These are phyloP conservation scores for Neosilurus hyrtlii DNA, from an alignment of 2,797 vertebrate species.

Conservation along the genomic window DNA sequence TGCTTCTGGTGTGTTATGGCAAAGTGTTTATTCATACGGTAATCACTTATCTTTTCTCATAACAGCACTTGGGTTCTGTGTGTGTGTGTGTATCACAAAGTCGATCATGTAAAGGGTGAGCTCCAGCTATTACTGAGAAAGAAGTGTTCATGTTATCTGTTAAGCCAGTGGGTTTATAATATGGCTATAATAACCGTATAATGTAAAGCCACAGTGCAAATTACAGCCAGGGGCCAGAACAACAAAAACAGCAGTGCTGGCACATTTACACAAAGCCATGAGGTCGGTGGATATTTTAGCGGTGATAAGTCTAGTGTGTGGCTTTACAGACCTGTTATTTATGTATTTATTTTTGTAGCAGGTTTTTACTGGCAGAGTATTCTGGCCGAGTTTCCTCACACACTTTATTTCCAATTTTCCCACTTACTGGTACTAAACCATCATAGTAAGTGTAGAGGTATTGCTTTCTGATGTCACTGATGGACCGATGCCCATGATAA, in stretches of 20 bases:
- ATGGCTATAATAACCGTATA: neutral
- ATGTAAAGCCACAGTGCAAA: neutral
- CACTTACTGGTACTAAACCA: neutral
- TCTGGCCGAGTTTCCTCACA: neutral
- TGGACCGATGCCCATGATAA: neutral
- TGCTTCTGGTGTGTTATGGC: neutral
- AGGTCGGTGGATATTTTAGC: slow-evolving; percentile 6
- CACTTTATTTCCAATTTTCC: neutral
- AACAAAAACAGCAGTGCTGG: neutral
- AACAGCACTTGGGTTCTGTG: too few relatives aligned
- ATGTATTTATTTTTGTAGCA: neutral
- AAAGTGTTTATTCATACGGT: neutral
- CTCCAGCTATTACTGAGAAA: neutral
- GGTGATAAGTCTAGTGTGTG: slow-evolving; percentile 1
- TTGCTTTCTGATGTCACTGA: neutral
- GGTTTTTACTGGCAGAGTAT: neutral
- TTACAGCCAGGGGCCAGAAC: neutral
- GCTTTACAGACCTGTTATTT: slow-evolving; percentile 3
- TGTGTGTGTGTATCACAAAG: neutral
- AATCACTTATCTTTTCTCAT: neutral
- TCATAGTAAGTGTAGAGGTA: neutral
- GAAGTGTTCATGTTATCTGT: neutral
- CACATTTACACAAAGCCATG: neutral
- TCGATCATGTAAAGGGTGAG: neutral
- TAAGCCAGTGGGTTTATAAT: neutral